Conservation (phyloP, 2,888 invertebrate genomes). For the Syritta pipiens region DNA sequence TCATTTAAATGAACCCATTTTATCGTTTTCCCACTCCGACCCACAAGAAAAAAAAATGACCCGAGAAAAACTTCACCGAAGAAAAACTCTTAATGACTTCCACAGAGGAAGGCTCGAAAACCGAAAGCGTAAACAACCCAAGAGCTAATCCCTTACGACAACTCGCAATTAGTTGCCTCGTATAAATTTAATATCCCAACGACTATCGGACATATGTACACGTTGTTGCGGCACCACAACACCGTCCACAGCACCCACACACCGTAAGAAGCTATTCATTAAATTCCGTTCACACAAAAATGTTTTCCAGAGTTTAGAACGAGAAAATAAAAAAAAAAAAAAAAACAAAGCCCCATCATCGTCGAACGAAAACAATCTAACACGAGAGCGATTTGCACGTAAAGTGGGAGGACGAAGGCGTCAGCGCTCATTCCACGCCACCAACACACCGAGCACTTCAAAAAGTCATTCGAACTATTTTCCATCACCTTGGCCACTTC, state of each 20-base stretch:
- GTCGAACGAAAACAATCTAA: conserved; percentile 35
- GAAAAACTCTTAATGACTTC: conserved; percentile 22
- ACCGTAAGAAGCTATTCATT: conserved; percentile 50
- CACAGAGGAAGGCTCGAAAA: conserved; percentile 2
- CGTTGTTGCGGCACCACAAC: not conserved
- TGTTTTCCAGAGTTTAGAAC: conserved; percentile 32
- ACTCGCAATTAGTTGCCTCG: conserved; percentile 51
- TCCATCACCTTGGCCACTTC: conserved; percentile 62
- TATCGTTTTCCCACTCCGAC: too few species aligned
- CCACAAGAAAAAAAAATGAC: too few species aligned
- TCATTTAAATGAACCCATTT: too few species aligned
- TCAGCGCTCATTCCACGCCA: not conserved
- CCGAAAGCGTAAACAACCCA: conserved; percentile 29
- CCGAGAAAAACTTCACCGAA: too few species aligned
- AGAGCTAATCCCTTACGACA: conserved; percentile 43
- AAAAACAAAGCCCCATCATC: not conserved
- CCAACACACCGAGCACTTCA: conserved; percentile 44
- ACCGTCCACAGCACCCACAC: conserved; percentile 21
- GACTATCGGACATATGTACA: conserved; percentile 17
- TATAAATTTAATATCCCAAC: conserved; percentile 56
- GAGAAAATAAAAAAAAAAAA: not conserved
- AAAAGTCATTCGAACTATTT: conserved; percentile 65
- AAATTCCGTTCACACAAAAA: conserved; percentile 59
- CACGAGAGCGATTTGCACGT: conserved; percentile 57
- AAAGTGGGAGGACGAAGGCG: conserved; percentile 14